phyloP scores from a whole-genome alignment of 1,140 invertebrate species.

The Drosophila carrolli region DNA sequence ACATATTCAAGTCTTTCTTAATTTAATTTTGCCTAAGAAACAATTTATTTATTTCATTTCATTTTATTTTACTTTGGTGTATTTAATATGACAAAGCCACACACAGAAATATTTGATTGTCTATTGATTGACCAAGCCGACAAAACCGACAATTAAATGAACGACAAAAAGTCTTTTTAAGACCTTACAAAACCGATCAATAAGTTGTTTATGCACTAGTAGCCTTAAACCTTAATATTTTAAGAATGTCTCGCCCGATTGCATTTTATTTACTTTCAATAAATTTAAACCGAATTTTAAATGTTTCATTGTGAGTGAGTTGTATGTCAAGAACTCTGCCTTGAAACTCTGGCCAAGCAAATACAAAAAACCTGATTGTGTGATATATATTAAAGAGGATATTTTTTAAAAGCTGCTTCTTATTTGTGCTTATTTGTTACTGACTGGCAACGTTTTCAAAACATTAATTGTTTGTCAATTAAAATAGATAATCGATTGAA shows the following conservation, averaged over 20 bases:
- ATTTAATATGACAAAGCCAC: not conserved
- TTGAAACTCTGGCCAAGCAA: too few species aligned
- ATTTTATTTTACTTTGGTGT: not conserved
- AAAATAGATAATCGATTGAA: conserved; percentile 23
- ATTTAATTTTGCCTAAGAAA: not conserved
- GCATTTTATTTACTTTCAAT: too few species aligned
- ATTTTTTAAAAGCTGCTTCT: too few species aligned
- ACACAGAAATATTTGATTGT: not conserved
- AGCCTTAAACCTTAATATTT: too few species aligned
- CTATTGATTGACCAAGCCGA: too few species aligned
- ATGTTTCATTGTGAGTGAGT: too few species aligned
- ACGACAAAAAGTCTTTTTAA: conserved; percentile 7
- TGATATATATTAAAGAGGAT: too few species aligned
- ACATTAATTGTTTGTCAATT: not conserved
- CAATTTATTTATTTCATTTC: not conserved
- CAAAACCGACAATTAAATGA: not conserved
- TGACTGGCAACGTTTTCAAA: not conserved
- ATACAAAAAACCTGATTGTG: too few species aligned
- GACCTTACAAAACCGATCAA: not conserved
- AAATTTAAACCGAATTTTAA: too few species aligned
- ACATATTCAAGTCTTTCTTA: not conserved
- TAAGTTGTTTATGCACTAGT: not conserved
- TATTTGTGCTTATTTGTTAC: not conserved
- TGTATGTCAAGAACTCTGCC: too few species aligned
- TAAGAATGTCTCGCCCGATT: too few species aligned